Evolutionary conservation across 2,797 vertebrate species (phyloP).

Genomic region (Apodemus agrarius): DNA sequence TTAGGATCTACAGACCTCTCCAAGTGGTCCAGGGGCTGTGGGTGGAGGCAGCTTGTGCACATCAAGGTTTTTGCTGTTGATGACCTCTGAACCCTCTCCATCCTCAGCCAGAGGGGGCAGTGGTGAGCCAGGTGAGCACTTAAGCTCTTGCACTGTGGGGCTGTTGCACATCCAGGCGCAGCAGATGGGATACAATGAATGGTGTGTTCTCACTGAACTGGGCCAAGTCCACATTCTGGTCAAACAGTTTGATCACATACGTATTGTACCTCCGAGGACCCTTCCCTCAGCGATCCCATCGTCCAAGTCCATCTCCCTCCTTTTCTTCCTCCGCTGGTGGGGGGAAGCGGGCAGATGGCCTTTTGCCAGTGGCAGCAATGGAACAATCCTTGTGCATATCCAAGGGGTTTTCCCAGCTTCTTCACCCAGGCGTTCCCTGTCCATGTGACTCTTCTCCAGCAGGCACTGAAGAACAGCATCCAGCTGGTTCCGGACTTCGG

Average conservation of each 20-base stretch:
- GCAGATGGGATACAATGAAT: slow-evolving; percentile 94
- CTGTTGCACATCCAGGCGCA: slow-evolving; percentile 96
- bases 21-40: slow-evolving; percentile 86
- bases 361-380: slow-evolving; percentile 92
- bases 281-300: slow-evolving; percentile 91
- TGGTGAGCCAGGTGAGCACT: slow-evolving; percentile 85
- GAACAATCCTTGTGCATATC: slow-evolving; percentile 90
- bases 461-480: too few relatives aligned
- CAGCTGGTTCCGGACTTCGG: too few relatives aligned
- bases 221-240: slow-evolving; percentile 96
- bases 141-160: slow-evolving; percentile 84
- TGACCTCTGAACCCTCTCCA: slow-evolving; percentile 87
- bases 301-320: slow-evolving; percentile 92
- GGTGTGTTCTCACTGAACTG: slow-evolving; percentile 94
- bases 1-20: slow-evolving; percentile 91
- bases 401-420: too few relatives aligned
- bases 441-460: too few relatives aligned
- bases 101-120: slow-evolving; percentile 89
- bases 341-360: slow-evolving; percentile 93
- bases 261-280: slow-evolving; percentile 95
- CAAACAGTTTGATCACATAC: slow-evolving; percentile 96
- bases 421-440: too few relatives aligned
- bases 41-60: slow-evolving; percentile 89
- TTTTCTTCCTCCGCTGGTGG: slow-evolving; percentile 94
- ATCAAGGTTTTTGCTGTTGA: slow-evolving; percentile 79